Conservation (phyloP, 2,113 vertebrate genomes). For the Daboia siamensis region DNA sequence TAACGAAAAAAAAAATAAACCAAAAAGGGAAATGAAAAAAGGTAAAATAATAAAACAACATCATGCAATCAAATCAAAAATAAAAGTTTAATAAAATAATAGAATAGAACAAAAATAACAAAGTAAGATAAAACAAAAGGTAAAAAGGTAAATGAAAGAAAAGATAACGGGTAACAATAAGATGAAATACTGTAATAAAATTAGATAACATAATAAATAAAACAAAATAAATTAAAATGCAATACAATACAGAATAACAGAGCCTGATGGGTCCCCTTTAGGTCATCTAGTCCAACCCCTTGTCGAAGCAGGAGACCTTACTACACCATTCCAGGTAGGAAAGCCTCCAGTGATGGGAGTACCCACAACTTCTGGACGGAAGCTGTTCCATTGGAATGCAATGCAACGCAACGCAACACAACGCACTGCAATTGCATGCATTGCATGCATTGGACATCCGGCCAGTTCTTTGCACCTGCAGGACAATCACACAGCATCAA, state of each 20-base stretch:
- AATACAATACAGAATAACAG: neutral
- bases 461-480: conserved; percentile 25
- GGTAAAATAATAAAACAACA: neutral
- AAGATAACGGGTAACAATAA: neutral
- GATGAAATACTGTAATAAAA: neutral
- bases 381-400: too few relatives aligned
- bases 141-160: neutral
- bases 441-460: neutral
- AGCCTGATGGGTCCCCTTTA: too few relatives aligned
- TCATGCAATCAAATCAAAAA: neutral
- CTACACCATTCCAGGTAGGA: neutral
- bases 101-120: neutral
- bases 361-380: neutral
- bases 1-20: neutral
- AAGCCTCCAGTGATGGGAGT: neutral
- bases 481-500: conserved; percentile 6
- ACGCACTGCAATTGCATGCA: neutral
- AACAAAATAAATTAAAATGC: neutral
- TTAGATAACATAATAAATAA: neutral
- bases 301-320: neutral
- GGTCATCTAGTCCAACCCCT: neutral
- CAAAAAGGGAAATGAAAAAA: neutral
- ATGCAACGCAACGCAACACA: too few relatives aligned
- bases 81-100: neutral
- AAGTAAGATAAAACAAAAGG: neutral